Evolutionary conservation across 2,888 invertebrate species (phyloP).

Genomic region (Aleiodes leptofemur): DNA sequence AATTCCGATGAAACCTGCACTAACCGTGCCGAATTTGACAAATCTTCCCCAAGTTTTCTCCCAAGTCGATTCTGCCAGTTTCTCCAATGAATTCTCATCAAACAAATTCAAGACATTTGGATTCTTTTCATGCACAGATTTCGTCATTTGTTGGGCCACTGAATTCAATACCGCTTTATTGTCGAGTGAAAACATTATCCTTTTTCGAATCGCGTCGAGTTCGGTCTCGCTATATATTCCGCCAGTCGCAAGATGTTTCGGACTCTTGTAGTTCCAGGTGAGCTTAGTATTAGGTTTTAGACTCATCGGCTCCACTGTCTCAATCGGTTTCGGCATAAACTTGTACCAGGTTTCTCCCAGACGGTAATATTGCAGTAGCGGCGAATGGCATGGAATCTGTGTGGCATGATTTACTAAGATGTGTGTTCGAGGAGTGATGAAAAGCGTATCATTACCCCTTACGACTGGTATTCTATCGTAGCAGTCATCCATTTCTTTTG

Average conservation of each 20-base stretch:
- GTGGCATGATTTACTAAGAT: slow-evolving; percentile 52
- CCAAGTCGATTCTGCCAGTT: neutral
- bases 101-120: slow-evolving; percentile 41
- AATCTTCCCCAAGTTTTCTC: too few species aligned
- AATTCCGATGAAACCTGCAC: neutral
- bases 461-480: slow-evolving; percentile 58
- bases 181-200: slow-evolving; percentile 22
- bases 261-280: neutral
- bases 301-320: neutral
- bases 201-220: neutral
- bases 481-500: slow-evolving; percentile 53
- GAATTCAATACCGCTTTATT: slow-evolving; percentile 19
- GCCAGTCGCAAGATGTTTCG: neutral
- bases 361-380: slow-evolving; percentile 51
- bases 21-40: too few species aligned
- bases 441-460: slow-evolving; percentile 52
- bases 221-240: neutral
- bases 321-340: neutral
- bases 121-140: slow-evolving; percentile 35
- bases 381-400: slow-evolving; percentile 51
- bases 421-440: slow-evolving; percentile 56
- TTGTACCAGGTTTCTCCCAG: too few species aligned
- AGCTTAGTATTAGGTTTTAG: neutral
- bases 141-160: slow-evolving; percentile 8
- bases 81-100: slow-evolving; percentile 7